A percentile compares a stretch with the other conserved stretches of the same genome.
These are phyloP conservation scores for Troglohyphantes excavatus DNA, from an alignment of 2,888 invertebrate genomes.

Conservation along the genomic window DNA sequence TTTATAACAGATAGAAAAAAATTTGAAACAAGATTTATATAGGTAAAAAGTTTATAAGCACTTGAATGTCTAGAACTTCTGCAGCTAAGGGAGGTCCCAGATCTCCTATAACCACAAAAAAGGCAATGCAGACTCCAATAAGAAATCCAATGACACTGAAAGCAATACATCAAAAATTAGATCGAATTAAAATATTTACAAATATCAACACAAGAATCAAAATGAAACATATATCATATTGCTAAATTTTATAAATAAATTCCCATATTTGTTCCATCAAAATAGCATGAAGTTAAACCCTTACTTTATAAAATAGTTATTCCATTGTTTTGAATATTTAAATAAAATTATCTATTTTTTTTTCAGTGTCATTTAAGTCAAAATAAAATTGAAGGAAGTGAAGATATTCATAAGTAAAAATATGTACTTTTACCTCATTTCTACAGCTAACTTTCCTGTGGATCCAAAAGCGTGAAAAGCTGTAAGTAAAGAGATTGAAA, in stretches of 20 bases:
- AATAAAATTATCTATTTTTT: too few species aligned
- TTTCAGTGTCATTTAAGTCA: too few species aligned
- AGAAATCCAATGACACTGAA: conserved; percentile 93
- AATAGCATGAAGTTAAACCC: too few species aligned
- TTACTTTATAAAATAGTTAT: too few species aligned
- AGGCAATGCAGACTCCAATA: conserved; percentile 96
- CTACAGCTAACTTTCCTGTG: conserved; percentile 94
- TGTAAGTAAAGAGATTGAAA: conserved; percentile 83
- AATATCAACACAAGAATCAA: too few species aligned
- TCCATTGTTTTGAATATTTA: too few species aligned
- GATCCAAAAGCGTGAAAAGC: conserved; percentile 95
- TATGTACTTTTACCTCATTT: conserved; percentile 88
- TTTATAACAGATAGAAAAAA: too few species aligned
- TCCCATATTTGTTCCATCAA: too few species aligned
- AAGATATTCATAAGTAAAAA: too few species aligned
- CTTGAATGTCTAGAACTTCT: conserved; percentile 89
- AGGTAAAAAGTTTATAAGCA: conserved; percentile 80
- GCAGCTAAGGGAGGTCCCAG: conserved; percentile 95
- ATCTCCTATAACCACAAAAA: conserved; percentile 98
- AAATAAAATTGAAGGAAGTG: too few species aligned
- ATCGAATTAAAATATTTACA: too few species aligned
- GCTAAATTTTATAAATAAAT: background rate
- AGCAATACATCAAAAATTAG: background rate
- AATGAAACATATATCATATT: too few species aligned
- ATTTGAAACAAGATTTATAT: background rate